Percentiles rank a stretch among this genome's conserved stretches.
These are phyloP conservation scores for Drosophila conformis DNA, from an alignment of 2,888 invertebrate species.

Conservation along the genomic window DNA sequence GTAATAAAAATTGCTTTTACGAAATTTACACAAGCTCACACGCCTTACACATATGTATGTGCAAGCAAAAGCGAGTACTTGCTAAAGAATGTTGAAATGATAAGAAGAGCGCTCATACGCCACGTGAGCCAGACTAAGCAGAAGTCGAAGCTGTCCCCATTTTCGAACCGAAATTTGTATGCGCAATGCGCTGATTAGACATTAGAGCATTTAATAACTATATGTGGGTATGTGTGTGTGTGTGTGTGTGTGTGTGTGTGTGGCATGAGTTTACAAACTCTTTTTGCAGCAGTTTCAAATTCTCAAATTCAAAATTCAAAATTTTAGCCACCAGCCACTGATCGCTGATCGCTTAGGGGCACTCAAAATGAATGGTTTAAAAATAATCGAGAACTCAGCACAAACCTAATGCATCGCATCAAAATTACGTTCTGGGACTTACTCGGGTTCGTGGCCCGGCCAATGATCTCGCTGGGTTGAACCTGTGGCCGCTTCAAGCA, in stretches of 20 bases:
- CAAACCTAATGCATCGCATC: slow-evolving; percentile 5
- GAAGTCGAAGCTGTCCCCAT: slow-evolving; percentile 40
- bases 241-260: slow-evolving; percentile 10
- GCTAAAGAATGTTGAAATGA: slow-evolving; percentile 45
- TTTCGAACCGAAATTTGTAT: slow-evolving; percentile 33
- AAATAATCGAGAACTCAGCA: slow-evolving; percentile 40
- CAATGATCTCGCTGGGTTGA: slow-evolving; percentile 59
- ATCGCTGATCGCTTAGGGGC: slow-evolving; percentile 2
- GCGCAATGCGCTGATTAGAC: slow-evolving; percentile 53
- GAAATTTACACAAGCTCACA: slow-evolving; percentile 30
- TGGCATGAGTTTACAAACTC: slow-evolving; percentile 6
- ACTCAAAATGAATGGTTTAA: slow-evolving; percentile 29
- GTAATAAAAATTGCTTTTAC: slow-evolving; percentile 38
- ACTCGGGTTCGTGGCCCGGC: slow-evolving; percentile 51
- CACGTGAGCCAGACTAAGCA: slow-evolving; percentile 39
- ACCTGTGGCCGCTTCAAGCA: slow-evolving; percentile 46
- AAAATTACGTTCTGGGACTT: not conserved
- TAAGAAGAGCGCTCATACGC: slow-evolving; percentile 58
- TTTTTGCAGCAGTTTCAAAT: slow-evolving; percentile 16
- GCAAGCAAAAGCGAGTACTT: slow-evolving; percentile 18
- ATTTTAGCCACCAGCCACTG: slow-evolving; percentile 20
- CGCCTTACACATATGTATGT: not conserved
- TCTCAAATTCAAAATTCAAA: slow-evolving; percentile 9
- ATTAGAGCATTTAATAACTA: slow-evolving; percentile 31
- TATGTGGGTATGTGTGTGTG: slow-evolving; percentile 2